phyloP scores from a whole-genome alignment of 2,888 invertebrate genomes.

The Polyploca ridens region DNA sequence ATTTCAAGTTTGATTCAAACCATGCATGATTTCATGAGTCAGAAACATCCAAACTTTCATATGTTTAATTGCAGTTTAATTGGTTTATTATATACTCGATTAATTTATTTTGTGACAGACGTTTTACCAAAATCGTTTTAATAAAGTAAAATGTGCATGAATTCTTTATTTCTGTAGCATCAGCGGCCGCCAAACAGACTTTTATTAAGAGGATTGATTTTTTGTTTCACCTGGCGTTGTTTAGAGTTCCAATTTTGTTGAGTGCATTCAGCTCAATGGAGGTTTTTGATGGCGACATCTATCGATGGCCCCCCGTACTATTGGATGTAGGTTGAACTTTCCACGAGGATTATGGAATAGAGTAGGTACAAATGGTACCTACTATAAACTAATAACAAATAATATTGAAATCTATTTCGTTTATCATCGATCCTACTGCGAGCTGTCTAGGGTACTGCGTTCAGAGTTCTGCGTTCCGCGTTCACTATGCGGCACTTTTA shows the following conservation, averaged over 20 bases:
- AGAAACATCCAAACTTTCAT: neutral
- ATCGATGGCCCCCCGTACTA: constrained; percentile 19
- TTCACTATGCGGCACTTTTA: too few relatives aligned
- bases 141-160: too few relatives aligned
- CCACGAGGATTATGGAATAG: neutral
- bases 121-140: too few relatives aligned
- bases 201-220: constrained; percentile 43
- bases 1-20: too few relatives aligned
- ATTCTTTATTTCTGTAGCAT: constrained; percentile 15
- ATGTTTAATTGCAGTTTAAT: neutral
- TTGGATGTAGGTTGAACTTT: neutral
- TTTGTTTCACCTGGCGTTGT: constrained; percentile 43
- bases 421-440: too few relatives aligned
- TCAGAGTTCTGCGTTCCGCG: too few relatives aligned
- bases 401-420: too few relatives aligned
- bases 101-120: too few relatives aligned
- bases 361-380: neutral
- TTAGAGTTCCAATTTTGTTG: constrained; percentile 49
- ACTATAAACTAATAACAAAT: too few relatives aligned
- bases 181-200: constrained; percentile 16
- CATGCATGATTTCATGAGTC: too few relatives aligned
- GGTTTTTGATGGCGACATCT: constrained; percentile 29
- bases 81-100: too few relatives aligned
- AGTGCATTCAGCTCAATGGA: constrained; percentile 40
- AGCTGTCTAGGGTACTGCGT: too few relatives aligned